Evolutionary conservation across 2,797 vertebrate genomes (phyloP), one percentile per base, ranked within the genome.

Genomic region (Pipistrellus kuhlii): DNA sequence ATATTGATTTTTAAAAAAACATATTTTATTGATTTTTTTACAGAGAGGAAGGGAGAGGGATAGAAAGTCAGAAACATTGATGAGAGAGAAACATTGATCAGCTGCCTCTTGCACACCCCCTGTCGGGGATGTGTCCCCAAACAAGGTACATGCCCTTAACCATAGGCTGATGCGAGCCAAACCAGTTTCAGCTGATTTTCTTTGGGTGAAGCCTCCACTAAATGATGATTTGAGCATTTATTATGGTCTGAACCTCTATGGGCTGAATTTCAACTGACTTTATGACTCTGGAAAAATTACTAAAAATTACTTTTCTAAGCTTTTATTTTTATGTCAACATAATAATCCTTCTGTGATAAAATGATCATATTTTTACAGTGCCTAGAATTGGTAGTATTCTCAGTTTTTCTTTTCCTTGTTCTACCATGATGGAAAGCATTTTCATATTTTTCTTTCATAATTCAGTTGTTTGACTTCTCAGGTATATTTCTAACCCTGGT

Each of bases 401-500:
- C 59, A 93, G 11, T 75, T 76, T 41, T 91, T 80, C n/a, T 41
- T 80, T 72, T 77, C 53, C 64, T 71, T 86, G 3, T 62, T 78
- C 27, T 68, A 59, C 76, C 83, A 27, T 88, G 25, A 68, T 57
- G 76, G 21, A 68, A 83, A n/a, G 25, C 32, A n/a, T 83, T 48
- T 83, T 53, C 14, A 53, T 25, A 83, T 25, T 76, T 86, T 71
- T 62, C 44, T 80, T 92, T 30, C 46, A 69, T 48, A 10, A 80
- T 72, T 41, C 15, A 59, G n/a, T 71, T 23, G 38, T 83, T 69
- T 13, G 15, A 14, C 66, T 87, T 38, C 48, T 21, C 35, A 82
- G 6, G 0, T 72, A 57, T 53, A 15, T 51, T 18, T 80, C 27
- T 71, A 62, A 48, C 13, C 53, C 53, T 71, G 41, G 25, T 3